phyloP scores from a whole-genome alignment of 1,140 invertebrate genomes.

The Drosophila serrata region DNA sequence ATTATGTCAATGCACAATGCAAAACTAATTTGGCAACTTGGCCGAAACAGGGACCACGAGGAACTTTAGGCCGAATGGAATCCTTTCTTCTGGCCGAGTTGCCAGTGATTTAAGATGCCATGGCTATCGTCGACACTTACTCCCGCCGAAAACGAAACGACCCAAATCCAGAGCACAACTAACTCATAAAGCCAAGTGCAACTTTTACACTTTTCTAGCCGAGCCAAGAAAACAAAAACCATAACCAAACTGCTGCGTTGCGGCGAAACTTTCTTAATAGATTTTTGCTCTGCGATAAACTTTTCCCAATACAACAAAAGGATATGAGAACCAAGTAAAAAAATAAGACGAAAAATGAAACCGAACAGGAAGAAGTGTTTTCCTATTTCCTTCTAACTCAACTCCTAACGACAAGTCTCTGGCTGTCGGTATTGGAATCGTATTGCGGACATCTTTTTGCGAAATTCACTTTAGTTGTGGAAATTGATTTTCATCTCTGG shows the following conservation, averaged over 20 bases:
- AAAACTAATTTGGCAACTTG: constrained; percentile 57
- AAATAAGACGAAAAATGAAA: constrained; percentile 9
- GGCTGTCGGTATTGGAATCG: constrained; percentile 43
- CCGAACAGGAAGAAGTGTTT: constrained; percentile 36
- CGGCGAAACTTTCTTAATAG: constrained; percentile 83
- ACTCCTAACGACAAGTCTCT: constrained; percentile 22
- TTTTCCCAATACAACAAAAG: constrained; percentile 57
- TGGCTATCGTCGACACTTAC: constrained; percentile 62
- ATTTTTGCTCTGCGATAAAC: constrained; percentile 77
- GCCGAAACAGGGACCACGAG: constrained; percentile 17
- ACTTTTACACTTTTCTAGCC: constrained; percentile 64
- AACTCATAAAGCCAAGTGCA: constrained; percentile 77
- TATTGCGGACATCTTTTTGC: constrained; percentile 58
- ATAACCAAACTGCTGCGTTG: constrained; percentile 73
- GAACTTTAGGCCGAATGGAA: constrained; percentile 37
- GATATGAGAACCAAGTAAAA: constrained; percentile 3
- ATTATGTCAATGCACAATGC: constrained; percentile 64
- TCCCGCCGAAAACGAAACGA: constrained; percentile 15
- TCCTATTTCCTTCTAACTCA: constrained; percentile 23
- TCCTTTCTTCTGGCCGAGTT: constrained; percentile 26
- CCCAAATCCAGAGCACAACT: constrained; percentile 36
- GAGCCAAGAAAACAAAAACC: constrained; percentile 62
- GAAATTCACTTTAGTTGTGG: constrained; percentile 65
- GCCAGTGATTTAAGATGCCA: constrained; percentile 34
- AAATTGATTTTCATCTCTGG: constrained; percentile 80